Percentiles rank a stretch among this genome's conserved stretches.
Conservation (phyloP, 2,888 invertebrate species). For the Thymelicus lineola region DNA sequence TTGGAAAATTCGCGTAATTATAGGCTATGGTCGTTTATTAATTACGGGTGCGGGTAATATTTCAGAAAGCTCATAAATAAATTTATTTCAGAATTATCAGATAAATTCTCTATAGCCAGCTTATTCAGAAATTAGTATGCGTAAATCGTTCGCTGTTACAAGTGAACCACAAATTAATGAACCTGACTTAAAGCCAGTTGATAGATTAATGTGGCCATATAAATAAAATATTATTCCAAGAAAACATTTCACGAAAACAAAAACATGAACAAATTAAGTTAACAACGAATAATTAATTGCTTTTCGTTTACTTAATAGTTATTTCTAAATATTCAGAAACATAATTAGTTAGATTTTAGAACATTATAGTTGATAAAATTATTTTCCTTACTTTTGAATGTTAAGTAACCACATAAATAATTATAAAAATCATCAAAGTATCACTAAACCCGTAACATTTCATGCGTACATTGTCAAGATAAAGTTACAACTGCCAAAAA, state of each 20-base stretch:
- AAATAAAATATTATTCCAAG: background rate
- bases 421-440: too few relatives aligned
- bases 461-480: too few relatives aligned
- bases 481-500: too few relatives aligned
- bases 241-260: background rate
- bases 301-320: too few relatives aligned
- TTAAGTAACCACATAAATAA: too few relatives aligned
- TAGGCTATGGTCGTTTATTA: slow-evolving; percentile 21
- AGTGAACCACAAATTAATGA: slow-evolving; percentile 24
- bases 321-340: too few relatives aligned
- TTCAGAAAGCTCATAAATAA: slow-evolving; percentile 25
- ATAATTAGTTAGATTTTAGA: too few relatives aligned
- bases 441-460: too few relatives aligned
- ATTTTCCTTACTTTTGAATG: too few relatives aligned
- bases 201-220: slow-evolving; percentile 9
- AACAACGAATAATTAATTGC: too few relatives aligned
- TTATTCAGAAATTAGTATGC: slow-evolving; percentile 29
- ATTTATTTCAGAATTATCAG: slow-evolving; percentile 26
- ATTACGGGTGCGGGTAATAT: slow-evolving; percentile 24
- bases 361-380: too few relatives aligned
- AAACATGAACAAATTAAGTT: too few relatives aligned
- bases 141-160: slow-evolving; percentile 24
- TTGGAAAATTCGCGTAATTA: slow-evolving; percentile 26
- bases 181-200: background rate
- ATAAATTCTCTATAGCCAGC: slow-evolving; percentile 24